These are phyloP conservation scores for Saccopteryx bilineata DNA, from an alignment of 2,113 vertebrate genomes.

Conservation along the genomic window DNA sequence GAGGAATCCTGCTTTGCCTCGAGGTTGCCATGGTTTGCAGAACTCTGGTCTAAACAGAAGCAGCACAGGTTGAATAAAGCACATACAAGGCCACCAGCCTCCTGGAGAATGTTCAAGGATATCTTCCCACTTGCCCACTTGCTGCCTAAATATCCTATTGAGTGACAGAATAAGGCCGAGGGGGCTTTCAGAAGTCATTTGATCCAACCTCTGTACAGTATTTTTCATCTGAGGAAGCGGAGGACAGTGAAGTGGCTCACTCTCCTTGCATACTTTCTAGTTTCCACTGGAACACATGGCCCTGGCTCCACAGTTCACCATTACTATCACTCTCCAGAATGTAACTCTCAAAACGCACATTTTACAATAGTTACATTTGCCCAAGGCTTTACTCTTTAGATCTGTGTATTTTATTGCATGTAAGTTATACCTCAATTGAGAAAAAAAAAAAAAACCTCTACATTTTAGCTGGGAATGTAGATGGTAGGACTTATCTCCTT, in stretches of 20 bases:
- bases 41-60: neutral
- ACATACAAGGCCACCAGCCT: neutral
- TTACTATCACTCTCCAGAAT: neutral
- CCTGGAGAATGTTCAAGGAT: neutral
- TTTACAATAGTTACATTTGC: neutral
- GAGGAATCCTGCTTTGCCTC: neutral
- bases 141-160: neutral
- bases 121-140: neutral
- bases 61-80: neutral
- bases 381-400: neutral
- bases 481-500: conserved; percentile 15
- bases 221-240: neutral
- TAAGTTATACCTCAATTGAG: neutral
- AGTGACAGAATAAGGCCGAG: neutral
- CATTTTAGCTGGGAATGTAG: conserved; percentile 16
- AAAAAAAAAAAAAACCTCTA: neutral
- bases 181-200: neutral
- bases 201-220: neutral
- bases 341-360: neutral
- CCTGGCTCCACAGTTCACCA: neutral
- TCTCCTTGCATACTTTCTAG: neutral
- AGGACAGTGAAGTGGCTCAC: neutral
- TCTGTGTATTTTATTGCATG: conserved; percentile 18
- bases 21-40: neutral
- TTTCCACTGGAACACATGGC: neutral